Percentiles rank a stretch among this genome's conserved stretches.
phyloP scores from a whole-genome alignment of 2,888 invertebrate genomes.

The Pyrrhia umbra region DNA sequence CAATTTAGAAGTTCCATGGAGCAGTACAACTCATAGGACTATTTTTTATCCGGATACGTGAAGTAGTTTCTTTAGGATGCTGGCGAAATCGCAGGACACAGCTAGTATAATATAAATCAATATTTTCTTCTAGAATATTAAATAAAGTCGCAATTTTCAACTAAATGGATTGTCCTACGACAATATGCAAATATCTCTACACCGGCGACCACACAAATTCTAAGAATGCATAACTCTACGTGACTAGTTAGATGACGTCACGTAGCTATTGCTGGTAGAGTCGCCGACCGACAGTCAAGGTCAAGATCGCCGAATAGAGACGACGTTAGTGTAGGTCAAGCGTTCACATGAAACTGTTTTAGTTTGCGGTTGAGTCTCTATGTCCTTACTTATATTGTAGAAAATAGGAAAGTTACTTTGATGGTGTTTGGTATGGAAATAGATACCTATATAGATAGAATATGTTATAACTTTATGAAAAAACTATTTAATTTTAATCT shows the following conservation, averaged over 20 bases:
- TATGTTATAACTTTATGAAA: too few relatives aligned
- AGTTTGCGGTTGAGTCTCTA: constrained; percentile 5
- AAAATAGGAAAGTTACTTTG: too few relatives aligned
- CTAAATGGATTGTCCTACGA: constrained; percentile 21
- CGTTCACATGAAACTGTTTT: constrained; percentile 5
- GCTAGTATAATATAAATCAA: too few relatives aligned
- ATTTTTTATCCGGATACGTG: too few relatives aligned
- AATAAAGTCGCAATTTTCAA: background rate
- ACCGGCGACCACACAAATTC: constrained; percentile 31
- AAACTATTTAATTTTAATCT: too few relatives aligned
- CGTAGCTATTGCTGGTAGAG: constrained; percentile 42
- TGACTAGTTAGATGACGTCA: constrained; percentile 62
- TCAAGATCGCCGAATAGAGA: constrained; percentile 55
- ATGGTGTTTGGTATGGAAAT: too few relatives aligned
- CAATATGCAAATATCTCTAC: constrained; percentile 15
- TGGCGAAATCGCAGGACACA: too few relatives aligned
- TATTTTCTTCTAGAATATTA: background rate
- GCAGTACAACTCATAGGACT: too few relatives aligned
- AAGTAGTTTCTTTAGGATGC: too few relatives aligned
- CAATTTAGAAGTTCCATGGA: too few relatives aligned
- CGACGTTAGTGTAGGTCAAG: constrained; percentile 60
- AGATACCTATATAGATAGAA: too few relatives aligned
- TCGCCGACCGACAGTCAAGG: constrained; percentile 62
- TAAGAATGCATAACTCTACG: constrained; percentile 45
- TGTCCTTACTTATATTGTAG: constrained; percentile 7